Evolutionary conservation across 2,888 invertebrate species (phyloP).

Genomic region (Calameuta pallipes): DNA sequence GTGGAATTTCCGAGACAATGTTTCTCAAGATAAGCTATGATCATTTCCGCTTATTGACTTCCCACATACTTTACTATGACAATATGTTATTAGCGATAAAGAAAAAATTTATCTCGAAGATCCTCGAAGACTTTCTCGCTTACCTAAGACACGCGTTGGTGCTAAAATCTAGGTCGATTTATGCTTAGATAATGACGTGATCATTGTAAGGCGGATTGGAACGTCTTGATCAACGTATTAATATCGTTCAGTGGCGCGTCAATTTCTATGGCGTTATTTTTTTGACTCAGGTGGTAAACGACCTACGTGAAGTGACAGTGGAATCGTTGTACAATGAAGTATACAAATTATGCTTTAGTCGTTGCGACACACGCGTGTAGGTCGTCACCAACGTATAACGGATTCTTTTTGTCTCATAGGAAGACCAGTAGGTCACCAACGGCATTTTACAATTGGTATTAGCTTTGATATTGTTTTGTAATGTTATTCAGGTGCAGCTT

Average conservation of each 20-base stretch:
- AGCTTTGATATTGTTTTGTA: neutral
- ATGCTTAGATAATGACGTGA: neutral
- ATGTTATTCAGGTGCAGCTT: slow-evolving; percentile 70
- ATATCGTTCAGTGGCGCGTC: neutral
- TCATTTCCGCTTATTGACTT: neutral
- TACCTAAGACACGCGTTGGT: neutral
- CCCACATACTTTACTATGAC: neutral
- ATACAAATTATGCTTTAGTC: slow-evolving; percentile 26
- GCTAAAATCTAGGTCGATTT: neutral
- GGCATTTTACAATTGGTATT: slow-evolving; percentile 2
- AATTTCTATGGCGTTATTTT: slow-evolving; percentile 5
- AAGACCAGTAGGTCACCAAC: slow-evolving; percentile 16
- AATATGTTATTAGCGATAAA: neutral
- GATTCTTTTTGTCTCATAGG: slow-evolving; percentile 6
- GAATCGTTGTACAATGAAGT: slow-evolving; percentile 21
- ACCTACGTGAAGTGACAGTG: slow-evolving; percentile 24
- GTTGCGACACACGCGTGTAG: slow-evolving; percentile 32
- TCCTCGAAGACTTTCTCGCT: neutral
- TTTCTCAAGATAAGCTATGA: neutral
- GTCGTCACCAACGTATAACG: slow-evolving; percentile 2
- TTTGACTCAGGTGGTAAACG: neutral
- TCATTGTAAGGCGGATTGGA: neutral
- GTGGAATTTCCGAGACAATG: neutral
- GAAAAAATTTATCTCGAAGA: neutral
- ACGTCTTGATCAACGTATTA: neutral